phyloP scores from a whole-genome alignment of 2,888 invertebrate genomes.

The Thecocarcelia acutangulata region DNA sequence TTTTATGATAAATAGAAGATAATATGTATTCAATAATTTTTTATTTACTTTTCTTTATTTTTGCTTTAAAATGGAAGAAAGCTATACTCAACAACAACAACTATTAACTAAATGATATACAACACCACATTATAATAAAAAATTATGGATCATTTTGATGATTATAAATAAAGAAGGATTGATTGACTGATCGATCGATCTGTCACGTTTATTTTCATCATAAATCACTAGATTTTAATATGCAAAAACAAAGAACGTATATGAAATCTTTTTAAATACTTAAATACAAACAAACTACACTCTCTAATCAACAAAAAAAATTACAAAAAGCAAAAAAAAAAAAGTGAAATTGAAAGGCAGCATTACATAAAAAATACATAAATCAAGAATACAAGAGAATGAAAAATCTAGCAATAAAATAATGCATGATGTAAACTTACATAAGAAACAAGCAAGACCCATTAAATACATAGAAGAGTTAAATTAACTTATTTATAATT shows the following conservation, averaged over 20 bases:
- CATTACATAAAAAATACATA: conserved; percentile 54
- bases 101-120: conserved; percentile 50
- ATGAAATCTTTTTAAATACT: conserved; percentile 31
- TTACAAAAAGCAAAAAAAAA: conserved; percentile 17
- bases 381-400: conserved; percentile 40
- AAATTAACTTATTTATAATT: conserved; percentile 51
- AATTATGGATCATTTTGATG: background rate
- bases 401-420: conserved; percentile 48
- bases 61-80: conserved; percentile 64
- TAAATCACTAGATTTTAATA: conserved; percentile 21
- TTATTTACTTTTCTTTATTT: conserved; percentile 40
- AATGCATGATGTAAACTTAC: conserved; percentile 16
- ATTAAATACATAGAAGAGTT: conserved; percentile 43
- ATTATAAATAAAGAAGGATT: conserved; percentile 15
- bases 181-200: background rate
- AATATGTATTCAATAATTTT: conserved; percentile 56
- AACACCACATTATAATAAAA: conserved; percentile 21
- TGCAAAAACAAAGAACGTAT: conserved; percentile 11
- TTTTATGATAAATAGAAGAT: conserved; percentile 70
- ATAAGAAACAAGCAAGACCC: conserved; percentile 7
- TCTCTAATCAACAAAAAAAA: conserved; percentile 35
- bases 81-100: conserved; percentile 47
- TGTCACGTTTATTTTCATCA: conserved; percentile 3
- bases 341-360: conserved; percentile 58
- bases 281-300: conserved; percentile 48